These are phyloP conservation scores for Florisuga fusca DNA, from an alignment of 2,797 vertebrate genomes.

Conservation along the genomic window DNA sequence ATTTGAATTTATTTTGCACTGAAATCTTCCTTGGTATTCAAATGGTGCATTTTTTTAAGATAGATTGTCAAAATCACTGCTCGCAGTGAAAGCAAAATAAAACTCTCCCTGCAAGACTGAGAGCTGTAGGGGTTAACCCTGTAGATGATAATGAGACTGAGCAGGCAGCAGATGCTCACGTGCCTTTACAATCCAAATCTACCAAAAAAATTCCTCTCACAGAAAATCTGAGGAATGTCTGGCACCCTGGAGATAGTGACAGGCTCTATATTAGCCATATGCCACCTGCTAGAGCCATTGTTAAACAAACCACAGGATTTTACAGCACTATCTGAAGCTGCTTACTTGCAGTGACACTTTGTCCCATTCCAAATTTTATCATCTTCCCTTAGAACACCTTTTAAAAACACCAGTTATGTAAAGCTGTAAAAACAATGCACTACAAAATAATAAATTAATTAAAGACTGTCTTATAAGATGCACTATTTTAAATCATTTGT, in stretches of 20 bases:
- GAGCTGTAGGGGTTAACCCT: slow-evolving; percentile 82
- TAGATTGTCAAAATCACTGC: neutral
- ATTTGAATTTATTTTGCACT: neutral
- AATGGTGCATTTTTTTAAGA: neutral
- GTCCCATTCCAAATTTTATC: neutral
- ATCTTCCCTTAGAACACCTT: neutral
- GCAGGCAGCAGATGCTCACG: slow-evolving; percentile 91
- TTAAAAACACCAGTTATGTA: slow-evolving; percentile 73
- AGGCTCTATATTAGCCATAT: slow-evolving; percentile 74
- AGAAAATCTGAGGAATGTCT: slow-evolving; percentile 79
- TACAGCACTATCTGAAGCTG: slow-evolving; percentile 84
- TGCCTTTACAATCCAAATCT: slow-evolving; percentile 90
- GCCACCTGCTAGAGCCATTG: slow-evolving; percentile 92
- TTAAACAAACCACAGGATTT: slow-evolving; percentile 71
- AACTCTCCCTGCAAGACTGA: slow-evolving; percentile 61
- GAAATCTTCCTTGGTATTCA: neutral
- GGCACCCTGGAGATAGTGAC: slow-evolving; percentile 73
- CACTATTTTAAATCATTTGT: neutral
- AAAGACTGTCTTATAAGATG: slow-evolving; percentile 32
- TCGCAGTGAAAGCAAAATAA: slow-evolving; percentile 31
- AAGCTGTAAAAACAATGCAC: neutral
- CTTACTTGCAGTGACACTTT: slow-evolving; percentile 67
- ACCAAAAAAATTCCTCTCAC: slow-evolving; percentile 80
- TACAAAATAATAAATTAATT: slow-evolving; percentile 57
- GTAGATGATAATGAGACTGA: slow-evolving; percentile 87